Percentiles rank a stretch among this genome's conserved stretches.
phyloP scores from a whole-genome alignment of 2,888 invertebrate species.

The Zhuqinia jingwanae region DNA sequence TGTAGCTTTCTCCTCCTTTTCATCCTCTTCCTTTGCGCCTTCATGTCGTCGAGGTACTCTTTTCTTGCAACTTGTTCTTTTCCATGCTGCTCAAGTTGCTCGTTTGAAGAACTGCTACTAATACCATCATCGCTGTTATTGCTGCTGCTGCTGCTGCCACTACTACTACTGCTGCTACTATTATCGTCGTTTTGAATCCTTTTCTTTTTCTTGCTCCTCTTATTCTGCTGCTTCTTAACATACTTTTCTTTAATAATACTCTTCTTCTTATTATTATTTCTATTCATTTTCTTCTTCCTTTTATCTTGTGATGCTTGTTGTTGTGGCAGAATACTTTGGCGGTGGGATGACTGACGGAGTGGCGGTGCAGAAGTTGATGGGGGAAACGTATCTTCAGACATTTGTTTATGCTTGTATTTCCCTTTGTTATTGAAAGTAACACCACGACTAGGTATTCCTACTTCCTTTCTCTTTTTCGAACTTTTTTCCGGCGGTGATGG shows the following conservation, averaged over 20 bases:
- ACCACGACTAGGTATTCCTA: slow-evolving; percentile 1
- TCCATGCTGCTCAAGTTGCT: not conserved
- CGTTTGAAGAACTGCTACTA: slow-evolving; percentile 24
- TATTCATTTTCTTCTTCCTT: slow-evolving; percentile 33
- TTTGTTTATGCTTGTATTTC: slow-evolving; percentile 39
- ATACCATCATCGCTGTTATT: not conserved
- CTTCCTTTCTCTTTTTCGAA: slow-evolving; percentile 15
- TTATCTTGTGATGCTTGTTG: not conserved
- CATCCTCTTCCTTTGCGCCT: slow-evolving; percentile 10
- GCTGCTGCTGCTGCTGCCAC: not conserved
- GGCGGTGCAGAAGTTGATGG: slow-evolving; percentile 20
- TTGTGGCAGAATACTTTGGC: not conserved
- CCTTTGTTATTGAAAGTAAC: not conserved
- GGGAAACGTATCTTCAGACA: not conserved
- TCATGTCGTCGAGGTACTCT: slow-evolving; percentile 11
- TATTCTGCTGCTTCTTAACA: not conserved
- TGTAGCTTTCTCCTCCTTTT: slow-evolving; percentile 55
- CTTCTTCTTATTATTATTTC: slow-evolving; percentile 22
- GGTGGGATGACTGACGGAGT: slow-evolving; percentile 49
- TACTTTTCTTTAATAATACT: slow-evolving; percentile 18
- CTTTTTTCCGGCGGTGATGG: slow-evolving; percentile 36
- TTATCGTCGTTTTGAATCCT: slow-evolving; percentile 26
- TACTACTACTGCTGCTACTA: slow-evolving; percentile 28
- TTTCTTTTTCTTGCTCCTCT: slow-evolving; percentile 26
- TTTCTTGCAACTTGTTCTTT: not conserved